These are phyloP conservation scores for Chydorus sphaericus DNA, from an alignment of 2,888 invertebrate species.

Conservation along the genomic window DNA sequence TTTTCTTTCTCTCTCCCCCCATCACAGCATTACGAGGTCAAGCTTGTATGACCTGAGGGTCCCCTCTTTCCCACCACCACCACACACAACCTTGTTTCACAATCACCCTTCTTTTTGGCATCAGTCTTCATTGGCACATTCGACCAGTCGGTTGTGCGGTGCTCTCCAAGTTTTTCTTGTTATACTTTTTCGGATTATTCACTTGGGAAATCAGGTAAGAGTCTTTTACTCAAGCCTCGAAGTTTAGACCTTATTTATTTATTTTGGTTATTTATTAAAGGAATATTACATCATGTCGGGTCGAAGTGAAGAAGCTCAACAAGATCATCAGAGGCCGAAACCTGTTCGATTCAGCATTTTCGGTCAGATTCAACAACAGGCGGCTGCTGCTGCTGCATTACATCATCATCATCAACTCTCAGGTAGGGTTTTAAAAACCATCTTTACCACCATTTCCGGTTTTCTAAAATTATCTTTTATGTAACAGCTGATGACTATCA, in stretches of 20 bases:
- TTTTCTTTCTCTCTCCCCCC: neutral
- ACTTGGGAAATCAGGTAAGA: neutral
- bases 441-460: too few relatives aligned
- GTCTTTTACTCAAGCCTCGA: neutral
- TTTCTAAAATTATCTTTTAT: neutral
- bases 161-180: too few relatives aligned
- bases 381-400: too few relatives aligned
- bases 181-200: neutral
- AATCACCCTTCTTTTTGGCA: too few relatives aligned
- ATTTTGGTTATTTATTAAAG: neutral
- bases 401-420: too few relatives aligned
- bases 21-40: constrained; percentile 1
- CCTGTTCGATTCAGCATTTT: constrained; percentile 20
- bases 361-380: constrained; percentile 19
- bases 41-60: too few relatives aligned
- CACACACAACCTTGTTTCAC: neutral
- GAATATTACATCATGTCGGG: too few relatives aligned
- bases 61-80: too few relatives aligned
- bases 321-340: constrained; percentile 13
- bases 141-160: too few relatives aligned
- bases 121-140: too few relatives aligned
- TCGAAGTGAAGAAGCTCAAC: neutral
- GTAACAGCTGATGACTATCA: neutral
- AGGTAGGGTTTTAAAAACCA: too few relatives aligned
- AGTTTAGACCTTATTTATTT: neutral